These are phyloP conservation scores for Atherinomorus stipes DNA, from an alignment of 2,113 vertebrate genomes.

Conservation along the genomic window DNA sequence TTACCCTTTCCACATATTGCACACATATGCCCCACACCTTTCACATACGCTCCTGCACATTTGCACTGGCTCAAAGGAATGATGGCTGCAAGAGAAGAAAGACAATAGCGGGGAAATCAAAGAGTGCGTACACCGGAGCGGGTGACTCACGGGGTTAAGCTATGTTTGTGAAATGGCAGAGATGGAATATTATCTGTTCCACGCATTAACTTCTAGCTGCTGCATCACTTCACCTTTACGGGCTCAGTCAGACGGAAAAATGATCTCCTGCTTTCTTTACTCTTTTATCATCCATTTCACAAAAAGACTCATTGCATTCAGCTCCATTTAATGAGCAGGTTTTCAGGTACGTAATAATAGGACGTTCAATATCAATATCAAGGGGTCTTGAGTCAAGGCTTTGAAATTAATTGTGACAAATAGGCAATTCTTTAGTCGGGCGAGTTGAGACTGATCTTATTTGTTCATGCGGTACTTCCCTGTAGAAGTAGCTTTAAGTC, in stretches of 20 bases:
- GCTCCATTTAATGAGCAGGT: constrained; percentile 48
- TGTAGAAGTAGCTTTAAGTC: constrained; percentile 39
- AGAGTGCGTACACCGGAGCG: constrained; percentile 1
- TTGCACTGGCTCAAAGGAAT: constrained; percentile 1
- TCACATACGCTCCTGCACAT: constrained; percentile 41
- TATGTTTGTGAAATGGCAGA: constrained; percentile 28
- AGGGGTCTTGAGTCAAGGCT: constrained; percentile 55
- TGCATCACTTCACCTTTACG: constrained; percentile 27
- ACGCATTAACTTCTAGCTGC: constrained; percentile 27
- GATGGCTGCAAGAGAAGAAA: constrained; percentile 11
- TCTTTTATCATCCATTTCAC: constrained; percentile 58
- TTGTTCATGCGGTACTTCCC: constrained; percentile 57
- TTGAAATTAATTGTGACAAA: constrained; percentile 75
- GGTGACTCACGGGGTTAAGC: constrained; percentile 22
- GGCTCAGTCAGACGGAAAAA: constrained; percentile 31
- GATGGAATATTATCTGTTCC: constrained; percentile 12
- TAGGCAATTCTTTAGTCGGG: constrained; percentile 68
- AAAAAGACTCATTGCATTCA: constrained; percentile 42
- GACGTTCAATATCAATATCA: constrained; percentile 67
- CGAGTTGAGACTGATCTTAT: constrained; percentile 68
- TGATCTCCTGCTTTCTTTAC: constrained; percentile 32
- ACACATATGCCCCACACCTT: constrained; percentile 45
- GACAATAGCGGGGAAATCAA: not conserved
- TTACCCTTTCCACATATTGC: constrained; percentile 58
- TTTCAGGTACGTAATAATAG: constrained; percentile 56